A percentile compares a stretch with the other conserved stretches of the same genome.
Conservation (phyloP, 2,888 invertebrate genomes). For the Luperina nickerlii region DNA sequence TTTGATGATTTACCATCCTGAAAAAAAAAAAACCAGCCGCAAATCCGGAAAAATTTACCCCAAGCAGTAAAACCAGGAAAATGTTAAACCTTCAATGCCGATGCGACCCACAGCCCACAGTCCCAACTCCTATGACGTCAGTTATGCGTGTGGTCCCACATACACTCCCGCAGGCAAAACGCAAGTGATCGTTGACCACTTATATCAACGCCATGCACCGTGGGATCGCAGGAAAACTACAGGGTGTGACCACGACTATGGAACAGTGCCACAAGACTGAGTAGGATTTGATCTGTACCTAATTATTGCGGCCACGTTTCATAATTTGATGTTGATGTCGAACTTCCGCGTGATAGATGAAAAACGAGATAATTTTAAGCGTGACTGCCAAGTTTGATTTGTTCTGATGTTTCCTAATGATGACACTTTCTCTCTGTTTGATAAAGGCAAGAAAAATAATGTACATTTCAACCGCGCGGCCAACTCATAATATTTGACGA, state of each 20-base stretch:
- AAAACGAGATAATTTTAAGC: slow-evolving; percentile 2
- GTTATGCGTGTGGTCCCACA: slow-evolving; percentile 54
- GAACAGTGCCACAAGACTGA: slow-evolving; percentile 23
- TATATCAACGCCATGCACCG: slow-evolving; percentile 31
- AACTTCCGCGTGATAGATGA: slow-evolving; percentile 37
- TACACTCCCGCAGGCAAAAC: slow-evolving; percentile 31
- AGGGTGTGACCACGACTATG: slow-evolving; percentile 56
- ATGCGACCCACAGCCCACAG: not conserved
- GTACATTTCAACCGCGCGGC: no score
- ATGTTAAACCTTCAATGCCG: not conserved
- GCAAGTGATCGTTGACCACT: slow-evolving; percentile 49
- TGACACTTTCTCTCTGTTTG: not conserved
- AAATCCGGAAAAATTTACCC: not conserved
- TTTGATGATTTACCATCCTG: no score
- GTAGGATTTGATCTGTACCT: slow-evolving; percentile 10
- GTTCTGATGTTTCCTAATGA: not conserved
- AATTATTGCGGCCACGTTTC: slow-evolving; percentile 38
- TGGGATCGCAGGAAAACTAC: slow-evolving; percentile 68
- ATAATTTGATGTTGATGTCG: slow-evolving; percentile 32
- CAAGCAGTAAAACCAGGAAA: not conserved
- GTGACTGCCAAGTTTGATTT: not conserved
- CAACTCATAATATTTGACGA: no score
- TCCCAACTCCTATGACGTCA: not conserved
- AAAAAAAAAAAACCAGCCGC: no score
- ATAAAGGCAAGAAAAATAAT: no score